Conservation (phyloP, 2,113 vertebrate genomes). For the Ciconia stormi region DNA sequence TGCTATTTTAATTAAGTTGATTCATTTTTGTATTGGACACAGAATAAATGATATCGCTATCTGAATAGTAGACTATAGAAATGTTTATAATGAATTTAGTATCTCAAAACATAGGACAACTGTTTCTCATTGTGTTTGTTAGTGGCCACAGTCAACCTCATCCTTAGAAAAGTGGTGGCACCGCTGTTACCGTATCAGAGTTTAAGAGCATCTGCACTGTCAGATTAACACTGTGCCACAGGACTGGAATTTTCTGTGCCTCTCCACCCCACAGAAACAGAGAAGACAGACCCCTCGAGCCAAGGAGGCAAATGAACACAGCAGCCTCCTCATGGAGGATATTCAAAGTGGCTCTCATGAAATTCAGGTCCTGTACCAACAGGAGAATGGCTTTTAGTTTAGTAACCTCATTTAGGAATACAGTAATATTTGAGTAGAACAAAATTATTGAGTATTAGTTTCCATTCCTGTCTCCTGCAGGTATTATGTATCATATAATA, state of each 20-base stretch:
- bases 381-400: background rate
- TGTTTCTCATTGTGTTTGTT: background rate
- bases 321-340: accelerated
- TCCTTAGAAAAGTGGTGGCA: background rate
- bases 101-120: background rate
- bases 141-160: background rate
- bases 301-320: background rate
- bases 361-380: background rate
- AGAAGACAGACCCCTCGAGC: background rate
- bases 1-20: background rate
- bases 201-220: background rate
- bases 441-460: background rate
- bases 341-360: background rate
- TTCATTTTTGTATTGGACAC: background rate
- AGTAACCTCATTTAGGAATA: background rate
- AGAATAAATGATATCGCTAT: background rate
- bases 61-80: background rate
- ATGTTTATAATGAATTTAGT: background rate
- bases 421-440: background rate
- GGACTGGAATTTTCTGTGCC: background rate
- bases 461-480: background rate
- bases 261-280: background rate
- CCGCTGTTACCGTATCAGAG: background rate
- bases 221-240: background rate
- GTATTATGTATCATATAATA: background rate